A percentile compares a stretch with the other conserved stretches of the same genome.
These are phyloP conservation scores for Phylloscopus collybita DNA, from an alignment of 2,797 vertebrate species.

Conservation along the genomic window DNA sequence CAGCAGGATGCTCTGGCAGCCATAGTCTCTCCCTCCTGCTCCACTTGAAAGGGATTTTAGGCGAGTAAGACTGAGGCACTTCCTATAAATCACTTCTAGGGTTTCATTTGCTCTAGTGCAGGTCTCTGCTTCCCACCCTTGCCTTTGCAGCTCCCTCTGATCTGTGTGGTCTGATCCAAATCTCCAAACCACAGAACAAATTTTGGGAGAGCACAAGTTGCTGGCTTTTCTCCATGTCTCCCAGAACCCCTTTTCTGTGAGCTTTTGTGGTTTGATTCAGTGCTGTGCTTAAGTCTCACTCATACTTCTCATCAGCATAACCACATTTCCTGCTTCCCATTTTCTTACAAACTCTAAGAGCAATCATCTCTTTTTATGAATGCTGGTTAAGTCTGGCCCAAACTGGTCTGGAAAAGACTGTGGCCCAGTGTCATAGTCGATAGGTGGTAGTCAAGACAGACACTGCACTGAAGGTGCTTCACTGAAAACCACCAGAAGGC, in stretches of 20 bases:
- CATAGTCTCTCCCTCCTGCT: neutral
- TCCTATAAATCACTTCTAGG: neutral
- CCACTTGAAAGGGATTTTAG: conserved; percentile 19
- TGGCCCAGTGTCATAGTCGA: too few species aligned
- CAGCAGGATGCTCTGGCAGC: neutral
- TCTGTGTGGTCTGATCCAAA: conserved; percentile 44
- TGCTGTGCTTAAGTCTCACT: neutral
- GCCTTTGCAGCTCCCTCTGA: neutral
- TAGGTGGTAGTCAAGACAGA: too few species aligned
- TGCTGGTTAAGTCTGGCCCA: neutral
- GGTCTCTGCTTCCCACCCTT: neutral
- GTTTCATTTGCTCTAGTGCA: neutral
- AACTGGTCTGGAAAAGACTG: neutral
- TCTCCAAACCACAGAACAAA: conserved; percentile 25
- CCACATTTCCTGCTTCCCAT: neutral
- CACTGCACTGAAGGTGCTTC: too few species aligned
- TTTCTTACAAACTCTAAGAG: neutral
- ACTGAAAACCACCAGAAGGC: too few species aligned
- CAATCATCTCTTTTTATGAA: neutral
- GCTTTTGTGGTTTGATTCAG: neutral
- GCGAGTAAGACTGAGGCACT: neutral
- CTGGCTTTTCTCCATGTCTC: conserved; percentile 6
- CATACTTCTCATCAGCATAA: neutral
- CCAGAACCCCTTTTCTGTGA: neutral
- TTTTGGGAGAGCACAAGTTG: neutral